Conservation (phyloP, 2,113 vertebrate species). For the Sclerurus mexicanus region DNA sequence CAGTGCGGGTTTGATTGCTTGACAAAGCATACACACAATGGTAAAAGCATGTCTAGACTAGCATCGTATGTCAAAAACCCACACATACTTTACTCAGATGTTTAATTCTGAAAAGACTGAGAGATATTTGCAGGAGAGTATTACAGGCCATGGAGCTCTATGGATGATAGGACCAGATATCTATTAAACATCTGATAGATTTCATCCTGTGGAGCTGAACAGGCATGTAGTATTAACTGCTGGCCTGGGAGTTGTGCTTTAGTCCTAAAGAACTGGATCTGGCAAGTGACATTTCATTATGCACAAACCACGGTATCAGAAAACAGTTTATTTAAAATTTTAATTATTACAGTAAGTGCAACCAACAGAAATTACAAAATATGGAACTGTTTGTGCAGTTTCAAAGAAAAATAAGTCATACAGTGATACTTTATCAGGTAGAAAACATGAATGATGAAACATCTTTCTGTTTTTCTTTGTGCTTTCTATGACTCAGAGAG, state of each 20-base stretch:
- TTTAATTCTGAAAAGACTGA: background rate
- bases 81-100: background rate
- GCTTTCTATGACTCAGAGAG: background rate
- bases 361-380: background rate
- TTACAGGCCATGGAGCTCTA: background rate
- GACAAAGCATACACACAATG: background rate
- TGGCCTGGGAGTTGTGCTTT: background rate
- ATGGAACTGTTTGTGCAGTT: background rate
- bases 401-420: background rate
- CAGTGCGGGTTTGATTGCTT: background rate
- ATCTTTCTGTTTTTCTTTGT: background rate
- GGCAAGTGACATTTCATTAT: background rate
- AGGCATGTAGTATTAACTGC: background rate
- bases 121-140: background rate
- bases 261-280: background rate
- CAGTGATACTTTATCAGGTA: background rate
- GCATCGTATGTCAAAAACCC: background rate
- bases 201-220: background rate
- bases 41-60: background rate
- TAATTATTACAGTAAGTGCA: background rate
- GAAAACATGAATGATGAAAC: background rate
- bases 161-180: background rate
- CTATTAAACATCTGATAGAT: constrained; percentile 10
- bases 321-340: constrained; percentile 12
- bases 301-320: background rate